Percentiles rank a stretch among this genome's conserved stretches.
Evolutionary conservation across 2,888 invertebrate genomes (phyloP).

Genomic region (Morinoia aosen): DNA sequence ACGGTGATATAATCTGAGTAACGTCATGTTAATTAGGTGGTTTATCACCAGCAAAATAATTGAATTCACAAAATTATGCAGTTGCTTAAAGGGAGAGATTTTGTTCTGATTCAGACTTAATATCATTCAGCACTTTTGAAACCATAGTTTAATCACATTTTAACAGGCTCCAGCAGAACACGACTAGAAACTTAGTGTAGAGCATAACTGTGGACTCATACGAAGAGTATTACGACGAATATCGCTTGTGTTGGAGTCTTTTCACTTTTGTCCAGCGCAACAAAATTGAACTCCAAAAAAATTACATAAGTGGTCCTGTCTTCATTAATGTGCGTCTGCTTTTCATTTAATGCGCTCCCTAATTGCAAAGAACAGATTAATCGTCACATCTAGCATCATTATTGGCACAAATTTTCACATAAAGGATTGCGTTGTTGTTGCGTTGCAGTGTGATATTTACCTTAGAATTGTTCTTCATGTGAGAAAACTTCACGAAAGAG

Average conservation of each 20-base stretch:
- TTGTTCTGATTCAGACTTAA: not conserved
- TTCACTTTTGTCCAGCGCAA: not conserved
- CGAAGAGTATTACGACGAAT: not conserved
- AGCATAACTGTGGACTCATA: not conserved
- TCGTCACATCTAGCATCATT: too few species aligned
- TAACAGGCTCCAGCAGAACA: not conserved
- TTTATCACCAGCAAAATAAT: not conserved
- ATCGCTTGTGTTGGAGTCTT: not conserved
- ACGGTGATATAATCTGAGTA: not conserved
- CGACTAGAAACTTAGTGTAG: not conserved
- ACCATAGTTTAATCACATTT: not conserved
- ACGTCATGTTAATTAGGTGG: not conserved
- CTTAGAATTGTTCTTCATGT: not conserved
- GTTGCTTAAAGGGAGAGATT: not conserved
- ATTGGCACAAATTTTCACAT: not conserved
- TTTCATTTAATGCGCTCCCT: not conserved
- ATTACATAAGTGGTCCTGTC: not conserved
- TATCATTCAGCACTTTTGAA: not conserved
- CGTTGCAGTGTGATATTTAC: not conserved
- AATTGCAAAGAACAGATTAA: not conserved
- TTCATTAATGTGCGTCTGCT: not conserved
- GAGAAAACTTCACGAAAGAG: not conserved
- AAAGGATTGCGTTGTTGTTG: not conserved
- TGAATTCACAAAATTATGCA: not conserved
- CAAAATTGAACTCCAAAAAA: not conserved